Evolutionary conservation across 53 echinoderm and acorn worm genomes (phyloP), one percentile per base, ranked within the genome.

Genomic region (Paelopatides confundens): DNA sequence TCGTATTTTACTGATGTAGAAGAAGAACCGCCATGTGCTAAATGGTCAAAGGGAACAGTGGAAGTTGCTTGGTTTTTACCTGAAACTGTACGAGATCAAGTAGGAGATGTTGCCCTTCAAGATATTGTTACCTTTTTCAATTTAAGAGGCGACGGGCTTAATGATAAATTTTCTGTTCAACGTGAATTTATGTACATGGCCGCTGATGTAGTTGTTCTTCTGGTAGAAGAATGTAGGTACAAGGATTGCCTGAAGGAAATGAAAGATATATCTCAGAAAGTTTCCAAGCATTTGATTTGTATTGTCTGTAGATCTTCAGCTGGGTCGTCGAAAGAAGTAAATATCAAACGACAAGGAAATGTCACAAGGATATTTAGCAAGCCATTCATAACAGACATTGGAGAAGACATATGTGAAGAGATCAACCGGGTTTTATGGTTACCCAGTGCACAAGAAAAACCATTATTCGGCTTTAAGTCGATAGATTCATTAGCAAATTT

Each of bases 81-180:
- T 31, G 82, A 82, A 34, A 30, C 7, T 3, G 5, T 17, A 24
- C 29, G 21, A 31, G 62, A 54, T 15, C 15, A 24, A 17, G 35
- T 33, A 0, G n/a, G 46, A 5, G 40, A 24, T 0, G 30, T 4
- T 30, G 76, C 76, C 8, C n/a, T 64, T n/a, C 12, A 27, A 21
- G 82, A 82, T 15, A 58, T 58, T 35, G 58, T 82, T 31, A 37
- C 82, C 6, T 82, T 82, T 31, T 82, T 82, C 38, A 82, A 82
- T 26, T 35, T 82, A 9, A 50, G 82, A 23, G 82, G 82, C 1
- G 37, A 82, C 32, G 82, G 54, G 2, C 21, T 62, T 21, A 24
- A 62, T 18, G 49, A 31, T 53, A 50, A 50, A 29, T n/a, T n/a
- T n/a, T n/a, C n/a, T n/a, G 11, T 65, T 14, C 64, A 64, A 39